These are phyloP conservation scores for Platanista minor DNA, from an alignment of 2,113 vertebrate genomes.

Conservation along the genomic window DNA sequence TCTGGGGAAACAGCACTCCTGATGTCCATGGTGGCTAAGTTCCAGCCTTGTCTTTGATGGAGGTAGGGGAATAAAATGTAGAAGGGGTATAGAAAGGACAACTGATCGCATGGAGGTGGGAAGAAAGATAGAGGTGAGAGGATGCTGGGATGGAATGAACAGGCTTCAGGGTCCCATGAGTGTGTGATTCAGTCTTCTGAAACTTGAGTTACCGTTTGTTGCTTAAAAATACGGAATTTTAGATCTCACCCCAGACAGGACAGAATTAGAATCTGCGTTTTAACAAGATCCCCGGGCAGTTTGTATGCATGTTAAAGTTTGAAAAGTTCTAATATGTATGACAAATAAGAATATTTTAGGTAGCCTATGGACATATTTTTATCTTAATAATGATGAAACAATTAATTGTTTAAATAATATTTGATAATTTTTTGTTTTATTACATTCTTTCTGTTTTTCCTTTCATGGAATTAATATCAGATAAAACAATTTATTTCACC, in stretches of 20 bases:
- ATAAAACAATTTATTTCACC: neutral
- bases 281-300: neutral
- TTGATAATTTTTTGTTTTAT: neutral
- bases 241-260: neutral
- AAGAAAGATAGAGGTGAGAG: no score
- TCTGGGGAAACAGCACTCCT: neutral
- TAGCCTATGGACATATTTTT: neutral
- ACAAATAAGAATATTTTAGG: neutral
- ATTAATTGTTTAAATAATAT: neutral
- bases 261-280: neutral
- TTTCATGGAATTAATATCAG: neutral
- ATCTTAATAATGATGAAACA: neutral
- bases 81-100: neutral
- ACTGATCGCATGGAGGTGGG: neutral
- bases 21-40: neutral
- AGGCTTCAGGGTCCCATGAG: neutral
- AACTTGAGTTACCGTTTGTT: neutral
- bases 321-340: neutral
- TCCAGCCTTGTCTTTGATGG: neutral
- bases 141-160: neutral
- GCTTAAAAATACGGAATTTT: neutral
- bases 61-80: neutral
- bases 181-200: neutral
- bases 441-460: neutral
- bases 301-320: neutral